Conservation (phyloP, 1,140 invertebrate species). For the Camponotus floridanus region DNA sequence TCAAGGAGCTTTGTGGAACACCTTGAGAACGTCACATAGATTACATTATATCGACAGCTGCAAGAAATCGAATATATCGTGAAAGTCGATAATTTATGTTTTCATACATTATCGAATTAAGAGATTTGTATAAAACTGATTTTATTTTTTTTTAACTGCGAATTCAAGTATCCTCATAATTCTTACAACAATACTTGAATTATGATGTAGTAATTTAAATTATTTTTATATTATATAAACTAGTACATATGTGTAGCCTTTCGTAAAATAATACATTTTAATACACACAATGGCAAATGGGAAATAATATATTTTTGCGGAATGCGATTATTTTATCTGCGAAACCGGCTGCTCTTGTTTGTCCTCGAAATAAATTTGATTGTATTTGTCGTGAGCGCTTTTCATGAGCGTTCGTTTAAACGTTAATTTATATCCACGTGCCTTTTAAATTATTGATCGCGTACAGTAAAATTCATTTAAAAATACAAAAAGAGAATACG, state of each 20-base stretch:
- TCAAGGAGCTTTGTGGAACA: constrained; percentile 29
- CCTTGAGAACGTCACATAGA: constrained; percentile 26
- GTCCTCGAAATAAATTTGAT: constrained; percentile 42
- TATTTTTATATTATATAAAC: background rate
- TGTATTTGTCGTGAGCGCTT: background rate
- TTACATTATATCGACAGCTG: constrained; percentile 10
- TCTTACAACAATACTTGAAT: constrained; percentile 4
- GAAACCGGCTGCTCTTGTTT: constrained; percentile 19
- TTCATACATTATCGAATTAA: constrained; percentile 16
- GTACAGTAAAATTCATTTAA: background rate
- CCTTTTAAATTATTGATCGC: background rate
- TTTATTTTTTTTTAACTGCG: background rate
- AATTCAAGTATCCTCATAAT: no score
- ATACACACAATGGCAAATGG: background rate
- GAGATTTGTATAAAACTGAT: background rate
- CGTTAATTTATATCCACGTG: background rate
- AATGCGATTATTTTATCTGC: constrained; percentile 3
- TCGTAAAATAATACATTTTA: constrained; percentile 13
- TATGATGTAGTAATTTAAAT: background rate
- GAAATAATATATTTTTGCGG: background rate
- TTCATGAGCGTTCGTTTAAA: background rate
- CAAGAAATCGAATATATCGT: background rate
- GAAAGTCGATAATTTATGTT: constrained; percentile 6
- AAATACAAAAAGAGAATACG: background rate
- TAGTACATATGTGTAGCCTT: background rate